These are phyloP conservation scores for Aix galericulata DNA, from an alignment of 2,113 vertebrate species.

Conservation along the genomic window DNA sequence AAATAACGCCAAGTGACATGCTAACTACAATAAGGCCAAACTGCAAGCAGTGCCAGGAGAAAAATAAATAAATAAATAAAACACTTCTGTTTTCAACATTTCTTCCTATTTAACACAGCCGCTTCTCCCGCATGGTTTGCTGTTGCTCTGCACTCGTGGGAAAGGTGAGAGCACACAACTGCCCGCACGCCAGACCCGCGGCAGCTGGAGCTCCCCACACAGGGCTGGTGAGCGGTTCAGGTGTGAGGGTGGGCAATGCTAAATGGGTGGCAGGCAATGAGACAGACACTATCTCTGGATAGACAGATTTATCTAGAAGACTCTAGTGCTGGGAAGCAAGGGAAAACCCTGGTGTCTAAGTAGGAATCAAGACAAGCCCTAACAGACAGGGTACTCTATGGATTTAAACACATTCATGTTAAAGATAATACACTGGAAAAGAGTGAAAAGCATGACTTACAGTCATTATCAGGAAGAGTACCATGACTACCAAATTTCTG, in stretches of 20 bases:
- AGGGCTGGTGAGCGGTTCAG: accelerated
- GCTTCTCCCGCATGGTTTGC: not conserved
- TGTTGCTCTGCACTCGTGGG: not conserved
- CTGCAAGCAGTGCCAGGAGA: not conserved
- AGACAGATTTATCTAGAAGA: not conserved
- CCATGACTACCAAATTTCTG: not conserved
- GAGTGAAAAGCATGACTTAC: not conserved
- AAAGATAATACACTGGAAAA: not conserved
- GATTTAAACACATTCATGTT: not conserved
- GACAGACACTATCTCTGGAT: not conserved
- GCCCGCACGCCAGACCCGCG: not conserved
- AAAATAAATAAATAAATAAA: no score
- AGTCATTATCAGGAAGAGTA: not conserved
- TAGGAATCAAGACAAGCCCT: not conserved
- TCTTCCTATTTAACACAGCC: not conserved
- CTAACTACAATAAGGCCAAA: no score
- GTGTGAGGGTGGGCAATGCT: no score
- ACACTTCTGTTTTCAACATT: not conserved
- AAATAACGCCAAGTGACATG: not conserved
- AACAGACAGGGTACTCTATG: not conserved
- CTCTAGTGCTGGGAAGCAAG: not conserved
- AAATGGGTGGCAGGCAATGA: not conserved
- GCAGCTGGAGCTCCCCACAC: not conserved
- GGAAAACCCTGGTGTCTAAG: not conserved
- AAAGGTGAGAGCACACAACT: no score